phyloP scores from a whole-genome alignment of 1,140 invertebrate genomes.

The Drosophila repletoides region DNA sequence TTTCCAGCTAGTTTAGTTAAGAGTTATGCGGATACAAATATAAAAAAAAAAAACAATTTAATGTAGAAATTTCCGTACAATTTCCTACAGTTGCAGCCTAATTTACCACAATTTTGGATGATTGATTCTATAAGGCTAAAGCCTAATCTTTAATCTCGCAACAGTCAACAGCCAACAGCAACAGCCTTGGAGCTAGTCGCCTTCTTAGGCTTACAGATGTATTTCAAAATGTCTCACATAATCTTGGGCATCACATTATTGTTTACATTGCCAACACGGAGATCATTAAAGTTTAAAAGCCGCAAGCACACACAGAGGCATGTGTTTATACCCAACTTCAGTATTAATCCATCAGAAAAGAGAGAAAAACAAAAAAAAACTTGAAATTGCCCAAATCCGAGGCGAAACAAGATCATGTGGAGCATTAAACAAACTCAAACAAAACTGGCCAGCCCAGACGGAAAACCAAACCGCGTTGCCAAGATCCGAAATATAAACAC shows the following conservation, averaged over 20 bases:
- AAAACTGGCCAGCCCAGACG: slow-evolving; percentile 32
- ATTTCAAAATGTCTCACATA: slow-evolving; percentile 37
- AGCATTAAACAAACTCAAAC: slow-evolving; percentile 47
- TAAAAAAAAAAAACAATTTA: background rate
- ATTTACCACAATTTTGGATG: slow-evolving; percentile 13
- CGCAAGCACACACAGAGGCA: slow-evolving; percentile 17
- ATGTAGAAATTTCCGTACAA: background rate
- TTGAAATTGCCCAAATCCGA: slow-evolving; percentile 59
- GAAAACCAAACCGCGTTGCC: slow-evolving; percentile 40
- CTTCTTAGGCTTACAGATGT: slow-evolving; percentile 36
- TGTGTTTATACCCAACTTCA: slow-evolving; percentile 34
- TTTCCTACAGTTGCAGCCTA: background rate
- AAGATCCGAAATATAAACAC: slow-evolving; percentile 60
- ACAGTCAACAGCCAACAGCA: too few relatives aligned
- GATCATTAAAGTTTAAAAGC: slow-evolving; percentile 57
- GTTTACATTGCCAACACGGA: slow-evolving; percentile 45
- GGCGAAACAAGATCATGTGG: slow-evolving; percentile 69
- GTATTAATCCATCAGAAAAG: slow-evolving; percentile 68
- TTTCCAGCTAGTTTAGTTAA: too few relatives aligned
- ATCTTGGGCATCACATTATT: slow-evolving; percentile 23
- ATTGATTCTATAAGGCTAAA: background rate
- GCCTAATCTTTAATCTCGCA: slow-evolving; percentile 3
- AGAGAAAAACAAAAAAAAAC: slow-evolving; percentile 6
- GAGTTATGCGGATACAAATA: too few relatives aligned
- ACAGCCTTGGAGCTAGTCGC: slow-evolving; percentile 46